A percentile compares a stretch with the other conserved stretches of the same genome.
phyloP scores from a whole-genome alignment of 2,888 invertebrate species.

The Rotaria magnacalcarata region DNA sequence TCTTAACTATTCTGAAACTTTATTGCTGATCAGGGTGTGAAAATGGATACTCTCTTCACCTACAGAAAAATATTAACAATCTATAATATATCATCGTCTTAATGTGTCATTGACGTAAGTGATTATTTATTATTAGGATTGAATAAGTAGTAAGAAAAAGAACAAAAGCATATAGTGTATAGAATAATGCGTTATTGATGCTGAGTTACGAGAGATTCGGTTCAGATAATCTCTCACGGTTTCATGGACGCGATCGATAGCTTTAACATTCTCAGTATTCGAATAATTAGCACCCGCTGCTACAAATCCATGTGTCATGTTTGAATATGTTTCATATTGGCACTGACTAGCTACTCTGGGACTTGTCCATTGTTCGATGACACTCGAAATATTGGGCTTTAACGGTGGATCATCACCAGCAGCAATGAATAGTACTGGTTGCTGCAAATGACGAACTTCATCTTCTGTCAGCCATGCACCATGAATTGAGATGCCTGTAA shows the following conservation, averaged over 20 bases:
- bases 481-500: constrained; percentile 42
- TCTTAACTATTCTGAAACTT: too few relatives aligned
- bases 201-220: background rate
- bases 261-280: background rate
- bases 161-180: background rate
- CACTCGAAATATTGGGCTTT: background rate
- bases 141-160: background rate
- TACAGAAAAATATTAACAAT: too few relatives aligned
- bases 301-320: constrained; percentile 45
- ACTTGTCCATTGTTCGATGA: background rate
- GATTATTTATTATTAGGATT: too few relatives aligned
- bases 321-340: background rate
- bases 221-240: background rate
- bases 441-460: constrained; percentile 18
- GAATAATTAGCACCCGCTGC: constrained; percentile 39
- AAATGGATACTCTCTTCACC: too few relatives aligned
- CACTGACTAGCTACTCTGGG: background rate
- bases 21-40: too few relatives aligned
- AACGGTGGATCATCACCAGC: constrained; percentile 40
- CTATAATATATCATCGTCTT: too few relatives aligned
- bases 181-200: background rate
- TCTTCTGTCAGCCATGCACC: constrained; percentile 44
- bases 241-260: background rate
- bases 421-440: constrained; percentile 44
- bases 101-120: too few relatives aligned